phyloP scores from a whole-genome alignment of 2,797 vertebrate genomes.

The Trematomus bernacchii region DNA sequence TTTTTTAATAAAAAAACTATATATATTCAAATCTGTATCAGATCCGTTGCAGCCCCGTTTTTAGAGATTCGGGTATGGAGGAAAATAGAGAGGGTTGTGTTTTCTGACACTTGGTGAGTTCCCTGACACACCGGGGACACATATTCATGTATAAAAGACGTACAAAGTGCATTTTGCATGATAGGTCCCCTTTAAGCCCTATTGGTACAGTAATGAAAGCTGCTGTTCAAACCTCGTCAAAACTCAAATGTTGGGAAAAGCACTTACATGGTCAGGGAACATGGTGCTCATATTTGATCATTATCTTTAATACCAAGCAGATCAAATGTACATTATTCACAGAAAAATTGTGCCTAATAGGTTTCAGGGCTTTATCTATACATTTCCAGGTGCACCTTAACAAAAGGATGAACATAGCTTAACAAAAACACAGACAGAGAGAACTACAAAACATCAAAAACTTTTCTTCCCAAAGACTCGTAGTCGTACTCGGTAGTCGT shows the following conservation, averaged over 20 bases:
- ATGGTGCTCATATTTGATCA: neutral
- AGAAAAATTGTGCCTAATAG: conserved; percentile 1
- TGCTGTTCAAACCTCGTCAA: conserved; percentile 4
- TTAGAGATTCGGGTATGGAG: too few species aligned
- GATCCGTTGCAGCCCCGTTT: too few species aligned
- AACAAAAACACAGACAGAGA: conserved; percentile 7
- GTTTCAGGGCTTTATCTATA: neutral
- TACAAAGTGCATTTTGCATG: too few species aligned
- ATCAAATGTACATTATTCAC: neutral
- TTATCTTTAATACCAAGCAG: neutral
- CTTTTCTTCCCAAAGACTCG: neutral
- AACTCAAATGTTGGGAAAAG: neutral
- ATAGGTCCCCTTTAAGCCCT: too few species aligned
- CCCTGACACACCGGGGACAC: too few species aligned
- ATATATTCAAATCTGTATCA: too few species aligned
- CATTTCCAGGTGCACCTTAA: neutral
- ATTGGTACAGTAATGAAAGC: neutral
- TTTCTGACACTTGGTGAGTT: too few species aligned
- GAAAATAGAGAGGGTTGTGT: too few species aligned
- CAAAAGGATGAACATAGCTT: neutral
- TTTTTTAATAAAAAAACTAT: too few species aligned
- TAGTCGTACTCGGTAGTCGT: too few species aligned
- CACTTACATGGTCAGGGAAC: neutral
- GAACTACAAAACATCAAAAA: neutral
- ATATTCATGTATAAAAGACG: too few species aligned